Conservation (phyloP, 2,797 vertebrate species). For the Craterocephalus amniculus region DNA sequence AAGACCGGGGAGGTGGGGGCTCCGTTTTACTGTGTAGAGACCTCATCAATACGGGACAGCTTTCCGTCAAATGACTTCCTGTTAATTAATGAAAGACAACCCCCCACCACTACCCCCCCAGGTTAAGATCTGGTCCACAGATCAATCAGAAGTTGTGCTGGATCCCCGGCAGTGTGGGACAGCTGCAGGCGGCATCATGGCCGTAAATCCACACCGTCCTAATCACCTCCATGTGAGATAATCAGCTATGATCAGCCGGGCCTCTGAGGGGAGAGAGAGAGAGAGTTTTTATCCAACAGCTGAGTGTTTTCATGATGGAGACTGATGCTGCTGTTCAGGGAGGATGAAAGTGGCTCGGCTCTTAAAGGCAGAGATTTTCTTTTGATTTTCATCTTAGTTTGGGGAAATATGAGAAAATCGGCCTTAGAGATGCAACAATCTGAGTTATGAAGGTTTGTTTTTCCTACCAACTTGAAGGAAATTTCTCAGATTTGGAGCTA, state of each 20-base stretch:
- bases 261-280: background rate
- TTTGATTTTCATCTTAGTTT: background rate
- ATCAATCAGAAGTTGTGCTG: conserved; percentile 55
- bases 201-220: conserved; percentile 35
- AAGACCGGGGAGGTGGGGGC: conserved; percentile 46
- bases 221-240: conserved; percentile 40
- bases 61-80: conserved; percentile 62
- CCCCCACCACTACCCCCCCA: conserved; percentile 4
- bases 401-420: no score
- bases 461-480: no score
- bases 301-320: background rate
- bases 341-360: background rate
- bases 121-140: conserved; percentile 46
- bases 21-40: conserved; percentile 17
- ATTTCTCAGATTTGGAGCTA: no score
- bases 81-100: conserved; percentile 65
- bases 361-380: background rate
- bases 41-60: conserved; percentile 45
- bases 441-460: no score
- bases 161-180: conserved; percentile 20
- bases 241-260: conserved; percentile 35
- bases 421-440: no score
- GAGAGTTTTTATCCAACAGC: background rate
- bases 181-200: conserved; percentile 22
- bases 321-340: background rate